Base-by-base conservation (phyloP, 23 tunicate species). In the Corella eumyota region DNA sequence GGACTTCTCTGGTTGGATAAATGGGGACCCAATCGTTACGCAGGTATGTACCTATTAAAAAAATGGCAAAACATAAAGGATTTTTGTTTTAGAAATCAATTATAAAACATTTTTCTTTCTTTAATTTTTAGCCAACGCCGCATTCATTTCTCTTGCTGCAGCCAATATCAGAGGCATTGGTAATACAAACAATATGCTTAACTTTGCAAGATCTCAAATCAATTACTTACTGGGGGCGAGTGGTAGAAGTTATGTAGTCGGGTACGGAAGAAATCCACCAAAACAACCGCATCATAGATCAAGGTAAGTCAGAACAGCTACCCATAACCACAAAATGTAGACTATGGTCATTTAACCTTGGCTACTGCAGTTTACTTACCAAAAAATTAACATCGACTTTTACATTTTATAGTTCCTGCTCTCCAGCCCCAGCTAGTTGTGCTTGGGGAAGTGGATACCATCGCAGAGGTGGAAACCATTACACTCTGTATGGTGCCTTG, bases 11-110 rank as follows among this genome's bases (percentile, higher is more conserved):
- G 93, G 93, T 65, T 76, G 6, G 93, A 83, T 55, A 80, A 83
- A 47, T 76, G 85, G 92, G 93, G 86, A 0, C 73, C 98, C 2
- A 92, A 92, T 65, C 64, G 98, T 55, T 77, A 82, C 45, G 98
- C 98, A 36, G 98, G 98, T 92, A 77, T 7, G 69, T 23, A 17
- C 2, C 34, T 31, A 2, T 25, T 56, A 2, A 17, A 25, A 3
- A 48, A 2, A 21, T 3, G 2, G 2, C 22, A 48, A 4, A 2
- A 48, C 26, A 48, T 2, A 48, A n/a, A n/a, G n/a, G n/a, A n/a
- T n/a, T n/a, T n/a, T n/a, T n/a, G n/a, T n/a, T 53, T 53, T 53
- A 21, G n/a, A 15, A 53, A 15, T 20, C 13, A 15, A 53, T 11
- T 7, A 15, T 53, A 58, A 30, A 58, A 13, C 28, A 58, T 30